Conservation (phyloP, 2,113 vertebrate species). For the Origma solitaria region DNA sequence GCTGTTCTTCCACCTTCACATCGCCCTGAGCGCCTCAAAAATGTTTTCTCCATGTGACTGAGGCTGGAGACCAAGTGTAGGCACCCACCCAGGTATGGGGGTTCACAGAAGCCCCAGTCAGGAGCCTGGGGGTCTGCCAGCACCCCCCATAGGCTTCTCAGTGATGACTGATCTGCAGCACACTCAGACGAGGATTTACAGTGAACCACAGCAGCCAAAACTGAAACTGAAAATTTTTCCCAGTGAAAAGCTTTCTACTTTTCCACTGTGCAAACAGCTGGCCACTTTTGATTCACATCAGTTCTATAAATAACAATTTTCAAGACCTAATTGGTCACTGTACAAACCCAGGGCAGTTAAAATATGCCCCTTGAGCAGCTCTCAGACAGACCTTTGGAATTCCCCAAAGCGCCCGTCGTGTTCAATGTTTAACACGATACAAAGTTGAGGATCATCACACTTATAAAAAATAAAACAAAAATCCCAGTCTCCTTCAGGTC, state of each 20-base stretch:
- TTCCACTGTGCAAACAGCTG: background rate
- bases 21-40: background rate
- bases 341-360: background rate
- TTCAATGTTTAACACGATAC: background rate
- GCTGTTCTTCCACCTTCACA: background rate
- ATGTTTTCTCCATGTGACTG: background rate
- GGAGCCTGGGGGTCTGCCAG: background rate
- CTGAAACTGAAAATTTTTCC: background rate
- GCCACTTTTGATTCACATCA: background rate
- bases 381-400: background rate
- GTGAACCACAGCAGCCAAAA: background rate
- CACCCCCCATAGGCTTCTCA: background rate
- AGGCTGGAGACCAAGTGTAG: background rate
- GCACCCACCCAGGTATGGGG: accelerated
- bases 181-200: accelerated
- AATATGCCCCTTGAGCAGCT: background rate
- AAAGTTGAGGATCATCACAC: background rate
- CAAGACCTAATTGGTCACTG: background rate
- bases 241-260: background rate
- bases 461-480: background rate
- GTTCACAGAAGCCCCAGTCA: background rate
- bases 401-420: accelerated
- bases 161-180: background rate
- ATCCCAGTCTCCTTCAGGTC: background rate
- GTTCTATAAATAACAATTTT: background rate